Evolutionary conservation across 1,140 invertebrate species (phyloP).

Genomic region (Phymorhynchus buccinoides): DNA sequence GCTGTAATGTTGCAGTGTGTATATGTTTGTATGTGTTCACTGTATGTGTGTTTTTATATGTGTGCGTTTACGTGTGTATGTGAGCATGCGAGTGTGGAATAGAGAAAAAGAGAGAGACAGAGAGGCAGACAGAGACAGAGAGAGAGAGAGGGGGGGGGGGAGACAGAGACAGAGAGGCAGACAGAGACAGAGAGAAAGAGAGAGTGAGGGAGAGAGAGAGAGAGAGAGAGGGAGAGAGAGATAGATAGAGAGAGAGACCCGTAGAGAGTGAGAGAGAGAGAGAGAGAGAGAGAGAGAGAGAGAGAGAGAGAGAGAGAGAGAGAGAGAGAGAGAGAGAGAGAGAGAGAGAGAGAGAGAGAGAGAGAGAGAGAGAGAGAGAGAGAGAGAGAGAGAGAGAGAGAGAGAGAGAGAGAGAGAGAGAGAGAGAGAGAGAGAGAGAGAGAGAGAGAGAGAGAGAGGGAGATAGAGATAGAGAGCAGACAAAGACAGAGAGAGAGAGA

Average conservation of each 20-base stretch:
- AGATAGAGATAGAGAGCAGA: too few species aligned
- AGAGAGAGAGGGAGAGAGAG: background rate
- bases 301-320: background rate
- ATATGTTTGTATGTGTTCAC: background rate
- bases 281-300: background rate
- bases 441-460: too few species aligned
- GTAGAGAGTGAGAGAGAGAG: constrained; percentile 11
- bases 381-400: constrained; percentile 13
- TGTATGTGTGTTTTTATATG: background rate
- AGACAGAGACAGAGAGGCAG: too few species aligned
- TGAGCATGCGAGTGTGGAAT: background rate
- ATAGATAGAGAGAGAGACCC: too few species aligned
- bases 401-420: background rate
- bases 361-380: background rate
- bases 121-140: background rate
- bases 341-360: background rate
- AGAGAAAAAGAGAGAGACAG: background rate
- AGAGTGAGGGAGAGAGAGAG: background rate
- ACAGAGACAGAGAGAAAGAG: too few species aligned
- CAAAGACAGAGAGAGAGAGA: background rate
- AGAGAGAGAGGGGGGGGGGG: too few species aligned
- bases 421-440: background rate
- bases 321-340: background rate
- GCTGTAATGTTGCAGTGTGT: background rate
- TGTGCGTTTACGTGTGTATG: background rate